Percentiles rank a stretch among this genome's conserved stretches.
Conservation (phyloP, 2,888 invertebrate genomes). For the Lepidonotus clava region DNA sequence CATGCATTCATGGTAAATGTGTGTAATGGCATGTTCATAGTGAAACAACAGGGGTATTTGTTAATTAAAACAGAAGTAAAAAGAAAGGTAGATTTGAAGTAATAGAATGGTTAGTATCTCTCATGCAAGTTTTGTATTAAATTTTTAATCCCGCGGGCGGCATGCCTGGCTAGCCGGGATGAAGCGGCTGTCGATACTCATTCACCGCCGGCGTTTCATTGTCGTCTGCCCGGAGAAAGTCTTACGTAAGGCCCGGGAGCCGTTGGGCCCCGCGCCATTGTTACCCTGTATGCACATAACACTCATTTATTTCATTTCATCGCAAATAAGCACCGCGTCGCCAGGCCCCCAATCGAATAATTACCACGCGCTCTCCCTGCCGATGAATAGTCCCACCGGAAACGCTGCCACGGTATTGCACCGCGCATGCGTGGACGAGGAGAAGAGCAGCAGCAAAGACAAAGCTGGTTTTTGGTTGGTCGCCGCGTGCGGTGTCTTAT, state of each 20-base stretch:
- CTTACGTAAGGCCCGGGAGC: neutral
- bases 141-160: constrained; percentile 16
- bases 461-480: constrained; percentile 47
- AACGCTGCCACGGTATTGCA: constrained; percentile 22
- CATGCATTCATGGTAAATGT: too few relatives aligned
- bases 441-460: constrained; percentile 12
- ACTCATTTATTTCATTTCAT: constrained; percentile 37
- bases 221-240: neutral
- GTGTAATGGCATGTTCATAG: too few relatives aligned
- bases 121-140: constrained; percentile 29
- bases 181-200: constrained; percentile 15
- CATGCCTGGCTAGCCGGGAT: neutral
- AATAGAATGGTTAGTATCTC: too few relatives aligned
- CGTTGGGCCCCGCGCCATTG: constrained; percentile 33
- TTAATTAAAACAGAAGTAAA: too few relatives aligned
- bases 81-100: too few relatives aligned
- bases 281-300: neutral
- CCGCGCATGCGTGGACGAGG: constrained; percentile 10
- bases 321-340: constrained; percentile 3
- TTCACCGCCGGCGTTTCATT: neutral
- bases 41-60: too few relatives aligned
- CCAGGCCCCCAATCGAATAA: neutral
- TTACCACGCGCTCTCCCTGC: neutral
- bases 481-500: constrained; percentile 1
- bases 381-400: constrained; percentile 26